Evolutionary conservation across 2,113 vertebrate genomes (phyloP), one percentile per base, ranked within the genome.

Genomic region (Anhinga anhinga): DNA sequence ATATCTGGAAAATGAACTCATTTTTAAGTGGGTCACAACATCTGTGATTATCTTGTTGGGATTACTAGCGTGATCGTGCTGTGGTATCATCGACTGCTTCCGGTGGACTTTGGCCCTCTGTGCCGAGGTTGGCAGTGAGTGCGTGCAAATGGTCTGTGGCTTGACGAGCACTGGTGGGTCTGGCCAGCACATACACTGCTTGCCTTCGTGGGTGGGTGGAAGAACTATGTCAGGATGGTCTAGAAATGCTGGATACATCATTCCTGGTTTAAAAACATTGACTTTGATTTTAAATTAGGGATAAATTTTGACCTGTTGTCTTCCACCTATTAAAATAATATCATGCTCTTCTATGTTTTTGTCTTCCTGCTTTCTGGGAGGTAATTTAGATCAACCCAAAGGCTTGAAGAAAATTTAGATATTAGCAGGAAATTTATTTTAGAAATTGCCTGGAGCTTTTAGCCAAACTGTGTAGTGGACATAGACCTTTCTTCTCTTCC

Each of bases 11-110:
- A 97, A 94, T 97, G 91, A 97, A 93, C 94, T 97, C 95, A 63
- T 95, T 97, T 98, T 95, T 95, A 97, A 97, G 95, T 98, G 98
- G 98, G 94, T 97, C 97, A 97, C 96, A 97, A 81, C 97, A 97
- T 98, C 97, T 98, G 97, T 96, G 96, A 97, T 95, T 97, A 97
- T 98, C 73, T 79, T 83, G 92, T 90, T 52, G 95, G 97, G 95
- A 97, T 98, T 98, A 97, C 73, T 86, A 58, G 91, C 32, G 34
- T 13, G 94, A 96, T 95, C 80, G 6, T 77, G 94, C 94, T 89
- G 81, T 86, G 90, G 96, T 70, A 32, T 90, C 93, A 11, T 69
- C 85, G 26, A 30, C 69, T n/a, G 94, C 91, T 94, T 86, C 95
- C 94, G 61, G 56, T 49, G 93, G 92, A 52, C 93, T 74, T 91